A percentile compares a stretch with the other conserved stretches of the same genome.
Evolutionary conservation across 2,888 invertebrate genomes (phyloP).

Genomic region (Oasisia sp.): DNA sequence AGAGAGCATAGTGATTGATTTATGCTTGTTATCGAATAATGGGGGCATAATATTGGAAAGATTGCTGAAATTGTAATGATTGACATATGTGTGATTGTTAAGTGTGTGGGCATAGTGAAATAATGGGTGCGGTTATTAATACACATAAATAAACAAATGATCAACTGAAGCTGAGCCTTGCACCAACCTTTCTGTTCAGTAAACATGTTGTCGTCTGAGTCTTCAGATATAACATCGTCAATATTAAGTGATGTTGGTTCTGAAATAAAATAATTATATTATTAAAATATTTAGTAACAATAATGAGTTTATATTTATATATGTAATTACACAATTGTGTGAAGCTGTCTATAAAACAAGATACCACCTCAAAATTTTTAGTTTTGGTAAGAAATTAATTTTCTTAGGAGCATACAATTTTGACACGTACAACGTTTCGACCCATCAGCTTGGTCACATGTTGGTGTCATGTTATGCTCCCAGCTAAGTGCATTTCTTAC

Average conservation of each 20-base stretch:
- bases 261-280: constrained; percentile 23
- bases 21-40: too few species aligned
- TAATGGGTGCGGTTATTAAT: not conserved
- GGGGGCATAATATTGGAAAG: too few species aligned
- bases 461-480: too few species aligned
- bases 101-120: not conserved
- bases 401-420: too few species aligned
- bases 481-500: too few species aligned
- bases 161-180: not conserved
- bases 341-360: not conserved
- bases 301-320: not conserved
- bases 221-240: constrained; percentile 33
- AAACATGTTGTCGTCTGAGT: constrained; percentile 28
- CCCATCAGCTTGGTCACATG: too few species aligned
- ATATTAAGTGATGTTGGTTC: constrained; percentile 37
- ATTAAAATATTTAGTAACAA: not conserved
- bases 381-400: too few species aligned
- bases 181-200: not conserved
- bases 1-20: too few species aligned
- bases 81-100: too few species aligned
- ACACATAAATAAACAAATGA: not conserved
- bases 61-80: too few species aligned
- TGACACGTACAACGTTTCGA: too few species aligned
- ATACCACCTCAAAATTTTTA: not conserved
- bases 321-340: not conserved